Evolutionary conservation across 2,113 vertebrate species (phyloP), one percentile per base, ranked within the genome.

Genomic region (Triplophysa rosa): DNA sequence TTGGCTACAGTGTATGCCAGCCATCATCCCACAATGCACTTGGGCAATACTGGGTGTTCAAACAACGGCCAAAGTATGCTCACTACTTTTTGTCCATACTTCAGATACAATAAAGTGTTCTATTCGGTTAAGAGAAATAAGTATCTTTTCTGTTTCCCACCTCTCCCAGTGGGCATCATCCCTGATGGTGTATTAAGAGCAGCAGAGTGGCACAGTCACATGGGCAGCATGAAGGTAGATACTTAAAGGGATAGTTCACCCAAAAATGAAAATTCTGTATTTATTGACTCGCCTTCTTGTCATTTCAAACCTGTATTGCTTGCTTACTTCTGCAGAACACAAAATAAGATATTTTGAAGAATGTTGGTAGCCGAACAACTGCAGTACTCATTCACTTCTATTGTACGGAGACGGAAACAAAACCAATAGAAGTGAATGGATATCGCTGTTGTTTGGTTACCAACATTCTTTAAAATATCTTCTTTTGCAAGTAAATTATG

Each of bases 191-290:
- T 99, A 40, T 93, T 99, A 85, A 94, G 94, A 81, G 98, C 97
- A 73, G 96, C 97, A 0, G 95, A 96, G 58, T 96, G 93, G 93
- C 93, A 95, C 81, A 96, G 96, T 87, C 97, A 99, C 86, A 89
- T 96, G 92, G 96, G 97, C 49, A 99, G 98, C 73, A 99, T 99
- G 98, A 99, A 98, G 96, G 98, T 96, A 92, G 65, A 83, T 24
- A 33, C 7, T 37, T 37, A 37, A 33, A 37, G 33, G 33, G 33
- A 37, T 0, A 37, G 33, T 37, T 37, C 2, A 49, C 9, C 64
- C 29, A 12, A 19, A 17, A n/a, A n/a, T 76, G 54, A 7, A 29
- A 6, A 37, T 7, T 8, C 33, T 37, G 7, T 37, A 1, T 37
- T 37, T 37, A 7, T 37, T 37, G 5, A 37, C 33, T 37, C 33